Evolutionary conservation across 2,113 vertebrate genomes (phyloP), one percentile per base, ranked within the genome.

Genomic region (Pedionomus torquatus): DNA sequence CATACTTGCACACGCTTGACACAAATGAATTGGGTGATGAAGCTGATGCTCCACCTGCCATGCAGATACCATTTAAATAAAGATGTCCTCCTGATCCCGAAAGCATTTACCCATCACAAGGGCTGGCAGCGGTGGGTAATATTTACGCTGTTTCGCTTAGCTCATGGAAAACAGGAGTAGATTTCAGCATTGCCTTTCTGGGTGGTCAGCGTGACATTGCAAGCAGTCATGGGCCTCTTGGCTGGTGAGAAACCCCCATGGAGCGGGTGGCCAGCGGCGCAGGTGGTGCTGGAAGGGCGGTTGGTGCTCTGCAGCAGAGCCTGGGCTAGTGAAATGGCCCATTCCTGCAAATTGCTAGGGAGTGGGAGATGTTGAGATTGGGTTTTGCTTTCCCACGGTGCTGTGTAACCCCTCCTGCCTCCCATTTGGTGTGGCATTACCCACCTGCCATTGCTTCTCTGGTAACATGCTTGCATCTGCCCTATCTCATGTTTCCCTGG

Each of bases 161-260:
- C 85, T 87, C 88, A 66, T 90, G 96, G 97, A 97, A 97, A 97
- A 95, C 61, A 58, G 82, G 77, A 61, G 69, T 96, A 61, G 60
- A 87, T 97, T 98, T 96, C 97, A 95, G 96, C 35, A 5, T 95
- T 48, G 82, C 80, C 87, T 83, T 96, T 94, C 52, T 83, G 75
- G 91, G 71, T 95, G 93, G 88, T 64, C 90, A 89, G 69, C 4
- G n/a, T 54, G 85, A 94, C 60, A 28, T 61, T 81, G 82, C 1
- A 13, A 65, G 84, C 5, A 2, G 80, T 94, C 95, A 86, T 5
- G 7, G 81, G 77, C 83, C 92, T 57, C 46, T 72, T 39, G 65
- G 68, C 57, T 2, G 25, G 28, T 52, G 88, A 84, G 72, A 39
- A 74, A 28, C 70, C 7, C 13, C 84, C 1, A 0, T 43, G 68